Base-by-base conservation (phyloP, 1,140 invertebrate genomes). In the Meloidogyne floridensis region DNA sequence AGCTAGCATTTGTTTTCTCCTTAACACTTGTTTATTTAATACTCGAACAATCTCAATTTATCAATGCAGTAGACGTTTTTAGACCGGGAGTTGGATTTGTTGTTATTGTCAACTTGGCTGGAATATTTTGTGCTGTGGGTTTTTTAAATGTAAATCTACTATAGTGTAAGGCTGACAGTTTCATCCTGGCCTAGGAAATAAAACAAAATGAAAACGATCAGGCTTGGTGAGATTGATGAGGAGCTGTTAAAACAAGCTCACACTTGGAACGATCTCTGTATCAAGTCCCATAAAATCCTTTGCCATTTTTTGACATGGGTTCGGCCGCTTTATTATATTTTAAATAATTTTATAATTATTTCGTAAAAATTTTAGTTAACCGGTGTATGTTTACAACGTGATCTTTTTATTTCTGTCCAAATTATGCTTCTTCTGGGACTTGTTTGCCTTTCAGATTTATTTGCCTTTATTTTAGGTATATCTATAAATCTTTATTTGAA, bases 1-100 rank as follows among this genome's bases (percentile, higher is more conserved):
- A 87, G 85, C n/a, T 87, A 1, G 53, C 86, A n/a, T 87, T 89
- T 72, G 72, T 87, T 18, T 20, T 89, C 18, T 76, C 53, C 7
- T 69, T 87, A n/a, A 53, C 81, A 0, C 13, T 85, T 20, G 73
- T 87, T 47, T 87, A 87, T 70, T 80, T 86, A 74, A 72, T 84
- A 6, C 71, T 87, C 20, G 87, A 87, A 54, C 75, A 86, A 65
- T 78, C 83, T 74, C 54, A 86, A 9, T 86, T 87, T 59, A 87
- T 86, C 11, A 70, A 79, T 51, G 87, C 85, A 47, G 80, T 86
- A 15, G 87, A 88, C 0, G 84, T 86, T 7, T 86, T 86, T 69
- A 75, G 85, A 9, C 85, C 85, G 5, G 85, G 80, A 5, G 70
- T 86, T 7, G 85, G 85, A 8, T 87, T 87, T 72, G 56, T 86